Evolutionary conservation across 2,113 vertebrate species (phyloP), one percentile per base, ranked within the genome.

Genomic region (Paratilapia polleni): DNA sequence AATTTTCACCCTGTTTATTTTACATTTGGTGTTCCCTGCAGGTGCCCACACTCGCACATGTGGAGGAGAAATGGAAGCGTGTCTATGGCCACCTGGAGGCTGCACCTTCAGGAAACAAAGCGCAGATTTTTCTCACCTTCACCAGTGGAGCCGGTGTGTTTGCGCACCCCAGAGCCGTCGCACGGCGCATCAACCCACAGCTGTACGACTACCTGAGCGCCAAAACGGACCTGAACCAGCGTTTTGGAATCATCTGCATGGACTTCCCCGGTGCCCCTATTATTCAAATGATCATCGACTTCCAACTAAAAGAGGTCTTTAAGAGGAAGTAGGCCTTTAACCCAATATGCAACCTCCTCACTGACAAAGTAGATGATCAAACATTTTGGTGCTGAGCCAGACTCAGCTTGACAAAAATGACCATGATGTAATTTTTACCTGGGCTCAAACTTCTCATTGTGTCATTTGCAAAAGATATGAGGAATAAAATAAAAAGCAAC

Each of bases 141-240:
- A 94, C 93, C 93, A 97, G 97, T 0, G 96, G 97, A n/a, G 94
- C 96, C 0, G 95, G 97, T 10, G 75, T 97, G 78, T 96, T 97
- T 2, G 96, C 96, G 0, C 93, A 81, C 63, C 97, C 97, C 0
- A 90, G 94, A 77, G 88, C 94, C 1, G 86, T 97, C 6, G 96
- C 96, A 14, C 91, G 90, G 76, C 87, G 91, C 0, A 78, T 97
- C 87, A 97, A 97, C 15, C 64, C 84, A 14, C 86, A 87, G 26
- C 96, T 97, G 56, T 94, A 94, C 14, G 62, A 94, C 81, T 95
- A 96, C 92, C 91, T 97, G 81, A 83, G 14, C 54, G 43, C 56
- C 62, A 85, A 86, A 15, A 57, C 14, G 0, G 86, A 90, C 22
- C 87, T 82, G 87, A 92, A 91, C 2, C 80, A 93, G 75, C 92